phyloP scores from a whole-genome alignment of 2,113 vertebrate genomes.

The Ophthalmolycus amberensis region DNA sequence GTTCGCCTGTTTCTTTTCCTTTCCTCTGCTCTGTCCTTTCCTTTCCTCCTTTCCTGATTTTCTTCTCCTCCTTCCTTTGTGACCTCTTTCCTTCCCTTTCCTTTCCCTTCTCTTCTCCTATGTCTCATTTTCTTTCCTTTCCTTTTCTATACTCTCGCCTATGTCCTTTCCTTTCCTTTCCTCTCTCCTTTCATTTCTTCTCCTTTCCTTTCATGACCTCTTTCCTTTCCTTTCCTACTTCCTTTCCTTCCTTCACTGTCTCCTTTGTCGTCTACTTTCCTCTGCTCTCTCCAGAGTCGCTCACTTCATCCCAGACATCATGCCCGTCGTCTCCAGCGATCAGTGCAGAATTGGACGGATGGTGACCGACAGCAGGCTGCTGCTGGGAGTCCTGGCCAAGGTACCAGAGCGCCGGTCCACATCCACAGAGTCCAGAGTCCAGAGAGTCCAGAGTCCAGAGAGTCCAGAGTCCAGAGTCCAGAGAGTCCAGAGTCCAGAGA shows the following conservation, averaged over 20 bases:
- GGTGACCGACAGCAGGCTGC: slow-evolving; percentile 90
- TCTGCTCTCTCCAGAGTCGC: slow-evolving; percentile 88
- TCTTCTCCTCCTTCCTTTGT: neutral
- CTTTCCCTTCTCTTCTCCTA: neutral
- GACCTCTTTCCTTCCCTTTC: neutral
- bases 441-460: too few relatives aligned
- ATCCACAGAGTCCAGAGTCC: too few relatives aligned
- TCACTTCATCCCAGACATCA: slow-evolving; percentile 93
- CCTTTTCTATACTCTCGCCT: too few relatives aligned
- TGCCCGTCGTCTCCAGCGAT: slow-evolving; percentile 85
- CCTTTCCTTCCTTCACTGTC: neutral
- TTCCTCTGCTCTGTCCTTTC: neutral
- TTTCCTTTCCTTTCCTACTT: too few relatives aligned
- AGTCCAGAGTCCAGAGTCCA: too few relatives aligned
- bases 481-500: too few relatives aligned
- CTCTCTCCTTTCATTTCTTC: too few relatives aligned
- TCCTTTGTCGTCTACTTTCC: slow-evolving; percentile 12
- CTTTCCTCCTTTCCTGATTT: neutral
- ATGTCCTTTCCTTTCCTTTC: too few relatives aligned
- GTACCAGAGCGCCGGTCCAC: slow-evolving; percentile 30
- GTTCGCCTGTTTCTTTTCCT: neutral
- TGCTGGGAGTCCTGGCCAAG: slow-evolving; percentile 88
- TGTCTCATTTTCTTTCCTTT: neutral
- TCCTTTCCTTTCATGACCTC: too few relatives aligned
- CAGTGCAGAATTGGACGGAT: slow-evolving; percentile 78